Evolutionary conservation across 1,140 invertebrate species (phyloP), one percentile per base, ranked within the genome.

Genomic region (Drosophila melanogaster): DNA sequence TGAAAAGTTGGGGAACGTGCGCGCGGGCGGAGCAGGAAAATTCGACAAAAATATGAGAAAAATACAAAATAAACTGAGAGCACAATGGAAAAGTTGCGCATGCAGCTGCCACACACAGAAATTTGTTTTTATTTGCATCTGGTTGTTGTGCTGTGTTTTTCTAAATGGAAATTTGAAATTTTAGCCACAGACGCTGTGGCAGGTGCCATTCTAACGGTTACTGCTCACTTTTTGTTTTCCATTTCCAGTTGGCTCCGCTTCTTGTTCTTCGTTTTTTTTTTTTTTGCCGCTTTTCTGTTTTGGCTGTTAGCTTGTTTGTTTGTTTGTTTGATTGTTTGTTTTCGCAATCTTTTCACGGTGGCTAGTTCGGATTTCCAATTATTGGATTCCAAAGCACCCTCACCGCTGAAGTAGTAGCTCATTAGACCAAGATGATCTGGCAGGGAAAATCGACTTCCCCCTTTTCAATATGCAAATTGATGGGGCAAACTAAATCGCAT

Each of bases 341-440:
- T 75, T 76, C 26, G 58, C 56, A 79, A 81, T 74, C 76, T 62
- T 47, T 71, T 83, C 60, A 56, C 67, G 71, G 75, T 58, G 59
- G 60, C 53, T 73, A 64, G 79, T 79, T 81, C 54, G 24, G 72
- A 67, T 76, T 76, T 70, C 61, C 67, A 81, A 85, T 86, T 85
- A 80, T 73, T 74, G 35, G 62, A 77, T 86, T 74, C 80, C 62
- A 67, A 54, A 58, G 64, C 64, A 64, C 47, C 26, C 50, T 22
- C 54, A 33, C 12, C 11, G 57, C 17, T 37, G 35, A 24, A 61
- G 59, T 12, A 47, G 37, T 44, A 62, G 59, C 66, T 77, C 73
- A 86, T 83, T 87, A 70, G 66, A 40, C 46, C 56, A 69, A 79
- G 56, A 66, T 66, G 51, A 65, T 51, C 24, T 41, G 46, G 37